Evolutionary conservation across 2,888 invertebrate species (phyloP).

Genomic region (Ennomos quercinarius): DNA sequence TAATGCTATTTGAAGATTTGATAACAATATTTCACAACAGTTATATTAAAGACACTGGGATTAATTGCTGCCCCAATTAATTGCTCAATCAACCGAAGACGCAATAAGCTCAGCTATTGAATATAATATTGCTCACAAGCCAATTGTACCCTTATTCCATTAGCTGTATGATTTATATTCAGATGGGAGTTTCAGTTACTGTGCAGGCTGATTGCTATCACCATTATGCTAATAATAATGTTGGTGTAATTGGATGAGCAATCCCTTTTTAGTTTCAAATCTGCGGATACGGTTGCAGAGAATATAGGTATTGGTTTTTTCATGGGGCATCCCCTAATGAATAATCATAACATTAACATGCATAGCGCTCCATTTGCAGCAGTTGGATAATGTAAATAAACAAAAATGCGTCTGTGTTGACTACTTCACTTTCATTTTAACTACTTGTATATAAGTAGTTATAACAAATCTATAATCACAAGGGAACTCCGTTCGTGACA

Average conservation of each 20-base stretch:
- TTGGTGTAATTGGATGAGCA: constrained; percentile 18
- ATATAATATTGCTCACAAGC: constrained; percentile 6
- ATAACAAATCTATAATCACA: no score
- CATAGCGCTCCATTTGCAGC: no score
- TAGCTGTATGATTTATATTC: constrained; percentile 2
- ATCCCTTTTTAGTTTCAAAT: constrained; percentile 8
- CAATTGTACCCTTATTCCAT: constrained; percentile 19
- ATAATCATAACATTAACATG: no score
- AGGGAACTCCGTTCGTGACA: no score
- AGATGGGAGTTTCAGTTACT: neutral
- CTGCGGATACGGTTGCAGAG: neutral
- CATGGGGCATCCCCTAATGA: no score
- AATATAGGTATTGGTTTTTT: no score
- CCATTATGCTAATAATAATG: constrained; percentile 14
- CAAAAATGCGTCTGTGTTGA: no score
- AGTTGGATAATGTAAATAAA: no score
- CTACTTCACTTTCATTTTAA: no score
- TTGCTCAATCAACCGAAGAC: constrained; percentile 40
- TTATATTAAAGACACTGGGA: constrained; percentile 31
- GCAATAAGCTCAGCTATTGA: constrained; percentile 23
- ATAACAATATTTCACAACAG: constrained; percentile 31
- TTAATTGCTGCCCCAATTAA: constrained; percentile 46
- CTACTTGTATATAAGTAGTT: no score
- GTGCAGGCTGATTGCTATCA: constrained; percentile 22
- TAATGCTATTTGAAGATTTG: constrained; percentile 16